Base-by-base conservation (phyloP, 2,797 vertebrate genomes). In the Salarias fasciatus region DNA sequence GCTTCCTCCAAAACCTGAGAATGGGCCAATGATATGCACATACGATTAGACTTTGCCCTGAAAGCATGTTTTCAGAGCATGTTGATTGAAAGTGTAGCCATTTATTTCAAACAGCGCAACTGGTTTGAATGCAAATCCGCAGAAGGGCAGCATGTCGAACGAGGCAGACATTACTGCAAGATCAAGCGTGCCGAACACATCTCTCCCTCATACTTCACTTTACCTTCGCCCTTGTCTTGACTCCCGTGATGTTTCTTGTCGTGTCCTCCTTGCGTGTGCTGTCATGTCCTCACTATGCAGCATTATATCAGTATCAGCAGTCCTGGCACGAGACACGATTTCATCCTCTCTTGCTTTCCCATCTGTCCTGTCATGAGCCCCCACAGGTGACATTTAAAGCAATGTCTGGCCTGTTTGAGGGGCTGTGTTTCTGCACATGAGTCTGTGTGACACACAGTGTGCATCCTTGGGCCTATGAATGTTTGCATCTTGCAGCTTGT, bases 361-460 rank as follows among this genome's bases (percentile, higher is more conserved):
- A 51, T 81, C 63, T 67, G 69, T 72, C 54, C 40, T 12, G 35
- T 58, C 33, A 59, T 54, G 41, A 49, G 52, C 52, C 51, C 29
- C 64, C 43, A 35, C 47, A 74, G 48, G 53, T 69, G 73, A 80
- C 70, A 71, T 82, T 69, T 54, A 70, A 56, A 59, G 44, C 49
- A 33, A 47, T n/a, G 3, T 58, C 54, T 72, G 60, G 49, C 68
- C 41, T 47, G 67, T 60, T 55, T 38, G 38, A 58, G 31, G 31
- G 50, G 60, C 31, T 7, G 7, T 45, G 43, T 54, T 35, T 45
- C 29, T 28, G 10, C 50, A 24, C 3, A 3, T 24, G 2, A 18
- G 53, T 18, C 5, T 12, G 30, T 1, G 4, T 48, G 40, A 24
- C 18, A 24, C 18, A 24, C 18, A 24, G 24, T 18, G 18, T 24